Base-by-base conservation (phyloP, 2,888 invertebrate species). In the Sialis lutaria region DNA sequence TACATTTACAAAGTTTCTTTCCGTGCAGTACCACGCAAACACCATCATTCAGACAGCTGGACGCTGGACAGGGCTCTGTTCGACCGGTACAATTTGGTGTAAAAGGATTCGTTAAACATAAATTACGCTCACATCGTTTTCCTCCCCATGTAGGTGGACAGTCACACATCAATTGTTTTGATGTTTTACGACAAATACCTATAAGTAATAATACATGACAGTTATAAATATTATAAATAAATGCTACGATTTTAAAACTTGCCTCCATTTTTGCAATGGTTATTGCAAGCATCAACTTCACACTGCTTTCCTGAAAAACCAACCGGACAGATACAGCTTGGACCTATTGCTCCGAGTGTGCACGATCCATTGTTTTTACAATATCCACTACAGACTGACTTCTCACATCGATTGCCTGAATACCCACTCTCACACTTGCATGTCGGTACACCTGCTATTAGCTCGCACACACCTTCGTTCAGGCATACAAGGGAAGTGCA, bases 231-330 rank as follows among this genome's bases (percentile, higher is more conserved):
- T 37, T 31, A 43, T 10, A 35, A 6, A 4, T 12, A 41, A 13
- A 6, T 4, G 8, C 12, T 13, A 12, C 6, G 31, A 45, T 33
- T 22, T 22, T 30, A 22, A 44, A 40, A 47, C 50, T 57, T 56
- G 53, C 78, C 79, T 35, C 74, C 75, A 57, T 75, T 74, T 49
- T 67, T 67, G 55, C 80, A 81, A 51, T 69, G 69, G 33, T 68
- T 67, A 10, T 67, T 61, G 57, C 81, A 80, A 6, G 66, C 62
- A 54, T 74, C 69, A 37, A 67, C 66, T 52, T 79, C 75, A 56
- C 82, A 82, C 9, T 67, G 65, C 42, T 70, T 69, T 4, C 81
- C 81, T 0, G 67, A 57, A 53, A 62, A 73, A 1, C 73, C 72
- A 1, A 62, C 56, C n/a, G 58, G 58, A 54, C 74, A 75, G n/a